Evolutionary conservation across 37 sponge, comb jelly and placozoan genomes (phyloP).

Genomic region (Agelas oroides): DNA sequence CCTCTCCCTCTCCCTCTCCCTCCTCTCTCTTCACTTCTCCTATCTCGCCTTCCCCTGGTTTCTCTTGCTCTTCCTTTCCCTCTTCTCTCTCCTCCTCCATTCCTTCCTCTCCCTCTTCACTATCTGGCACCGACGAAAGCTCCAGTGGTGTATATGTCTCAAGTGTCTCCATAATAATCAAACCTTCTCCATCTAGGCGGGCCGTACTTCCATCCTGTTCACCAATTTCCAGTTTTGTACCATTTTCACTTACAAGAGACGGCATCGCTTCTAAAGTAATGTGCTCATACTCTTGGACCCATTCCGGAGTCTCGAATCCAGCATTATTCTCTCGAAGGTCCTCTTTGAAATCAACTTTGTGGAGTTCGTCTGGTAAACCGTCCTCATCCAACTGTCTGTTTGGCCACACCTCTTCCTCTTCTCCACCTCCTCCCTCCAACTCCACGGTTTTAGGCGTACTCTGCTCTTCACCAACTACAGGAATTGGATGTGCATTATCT

Average conservation of each 20-base stretch:
- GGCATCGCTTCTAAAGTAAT: no score
- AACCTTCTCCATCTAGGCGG: background rate
- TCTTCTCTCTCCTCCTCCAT: background rate
- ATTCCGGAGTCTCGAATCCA: no score
- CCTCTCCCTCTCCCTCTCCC: background rate
- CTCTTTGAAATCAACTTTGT: no score
- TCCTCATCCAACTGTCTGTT: background rate
- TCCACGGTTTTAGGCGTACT: background rate
- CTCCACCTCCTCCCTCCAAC: background rate
- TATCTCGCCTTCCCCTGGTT: background rate
- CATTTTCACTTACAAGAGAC: no score
- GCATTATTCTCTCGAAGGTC: no score
- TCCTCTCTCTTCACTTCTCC: background rate
- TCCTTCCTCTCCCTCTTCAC: constrained; percentile 4
- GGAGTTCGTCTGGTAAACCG: no score
- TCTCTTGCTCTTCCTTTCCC: background rate
- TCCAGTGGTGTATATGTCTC: constrained; percentile 44
- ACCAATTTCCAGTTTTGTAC: no score
- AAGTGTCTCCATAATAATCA: background rate
- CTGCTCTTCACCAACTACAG: background rate
- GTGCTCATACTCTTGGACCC: no score
- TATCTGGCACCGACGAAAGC: background rate
- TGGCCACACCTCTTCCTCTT: background rate
- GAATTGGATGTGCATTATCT: background rate
- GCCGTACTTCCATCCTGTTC: background rate